Evolutionary conservation across 1,140 invertebrate genomes (phyloP), one percentile per base, ranked within the genome.

Genomic region (Littorina saxatilis): DNA sequence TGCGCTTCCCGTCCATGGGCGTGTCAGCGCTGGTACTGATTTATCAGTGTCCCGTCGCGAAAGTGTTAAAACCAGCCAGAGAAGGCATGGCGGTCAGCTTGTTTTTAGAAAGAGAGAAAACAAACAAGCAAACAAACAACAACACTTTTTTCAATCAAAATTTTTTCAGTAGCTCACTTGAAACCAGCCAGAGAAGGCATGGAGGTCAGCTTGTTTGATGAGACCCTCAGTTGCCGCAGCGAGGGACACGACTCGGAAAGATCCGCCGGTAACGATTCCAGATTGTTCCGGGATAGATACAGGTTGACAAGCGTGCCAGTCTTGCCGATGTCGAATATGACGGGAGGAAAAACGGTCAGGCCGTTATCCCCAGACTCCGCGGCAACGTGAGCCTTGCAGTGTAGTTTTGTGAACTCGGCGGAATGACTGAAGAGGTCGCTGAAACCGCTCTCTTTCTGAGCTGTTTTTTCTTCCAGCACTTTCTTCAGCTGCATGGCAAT

Each of bases 251-350:
- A 35, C 9, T 70, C 11, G 35, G 80, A 83, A 1, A 83, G 55
- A 47, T 83, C 82, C 11, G 39, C 32, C 13, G 82, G 82, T 23
- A 83, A 52, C 13, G 32, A n/a, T 9, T 52, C 23, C 68, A 83
- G 47, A 2, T 68, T 58, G 61, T 83, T 83, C 29, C 55, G 79
- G 43, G 75, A 74, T 58, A 83, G 27, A 17, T 61, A 50, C 39
- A 83, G 15, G 20, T 43, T 29, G 37, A 43, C 52, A 29, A 80
- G 75, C 35, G 50, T 83, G 1, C 43, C 39, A 23, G 78, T 68
- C 55, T 58, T 15, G 37, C 43, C 43, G 17, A 47, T 47, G 17
- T 47, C 43, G 17, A 9, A 47, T 5, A 47, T 5, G 27, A 55
- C 58, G 20, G 23, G 20, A 1, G 76, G 76, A 43, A 78, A 78